Evolutionary conservation across 2,888 invertebrate species (phyloP), one percentile per base, ranked within the genome.

Genomic region (Oscheius onirici): DNA sequence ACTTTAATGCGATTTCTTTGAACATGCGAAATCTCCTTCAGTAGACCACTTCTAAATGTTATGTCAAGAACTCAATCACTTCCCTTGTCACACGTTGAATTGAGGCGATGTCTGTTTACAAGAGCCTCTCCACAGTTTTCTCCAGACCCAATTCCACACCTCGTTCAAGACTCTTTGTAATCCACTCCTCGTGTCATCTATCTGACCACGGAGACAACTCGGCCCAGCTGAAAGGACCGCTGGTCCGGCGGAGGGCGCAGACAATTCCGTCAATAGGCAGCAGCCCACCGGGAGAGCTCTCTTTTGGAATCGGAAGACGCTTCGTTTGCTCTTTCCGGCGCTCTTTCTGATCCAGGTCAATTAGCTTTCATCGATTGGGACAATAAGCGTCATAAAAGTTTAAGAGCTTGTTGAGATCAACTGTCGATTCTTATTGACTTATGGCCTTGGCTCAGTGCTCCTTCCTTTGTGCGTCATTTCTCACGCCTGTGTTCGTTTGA

Each of bases 171-270:
- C 46, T 43, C 49, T 63, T 63, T 63, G 63, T 63, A 63, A 63
- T 28, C 63, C 49, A 24, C n/a, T 34, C 26, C 26, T 24, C 26
- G 26, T 49, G 63, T 24, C 63, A 49, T 46, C 63, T 63, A 49
- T 49, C 63, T 17, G 26, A 11, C 41, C 60, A 24, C 43, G 26
- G 60, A 43, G 60, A 17, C 49, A 22, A 22, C 58, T 17, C 26
- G 24, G 26, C 55, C 28, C 28, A 34, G n/a, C n/a, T 55, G 3
- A 40, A 46, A 49, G 49, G 63, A 63, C 49, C 34, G 49, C 26
- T n/a, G 49, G 63, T 13, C 49, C 49, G 28, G 26, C 63, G 34
- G 63, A 63, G 63, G 49, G 63, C 49, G 49, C 63, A 63, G 63
- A 63, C 63, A 63, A 17, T 58, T 58, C 58, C 58, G 58, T 58